These are phyloP conservation scores for Desoria tigrina DNA, from an alignment of 2,888 invertebrate genomes.

Conservation along the genomic window DNA sequence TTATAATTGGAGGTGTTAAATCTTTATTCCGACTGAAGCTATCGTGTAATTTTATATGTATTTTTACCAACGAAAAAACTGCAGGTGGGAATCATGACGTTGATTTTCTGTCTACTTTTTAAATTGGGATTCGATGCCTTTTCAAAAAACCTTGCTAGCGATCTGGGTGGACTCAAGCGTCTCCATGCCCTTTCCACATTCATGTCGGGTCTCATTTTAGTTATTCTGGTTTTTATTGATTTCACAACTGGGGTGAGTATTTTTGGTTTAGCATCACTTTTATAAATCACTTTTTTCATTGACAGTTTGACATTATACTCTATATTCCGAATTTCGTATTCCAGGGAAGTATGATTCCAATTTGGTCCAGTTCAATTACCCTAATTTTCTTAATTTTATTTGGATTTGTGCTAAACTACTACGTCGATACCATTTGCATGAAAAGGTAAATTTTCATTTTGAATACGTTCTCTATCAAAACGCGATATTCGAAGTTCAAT, in stretches of 20 bases:
- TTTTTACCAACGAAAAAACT: too few relatives aligned
- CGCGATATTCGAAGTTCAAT: too few relatives aligned
- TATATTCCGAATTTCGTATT: background rate
- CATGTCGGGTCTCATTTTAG: slow-evolving; percentile 57
- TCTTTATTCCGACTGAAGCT: background rate
- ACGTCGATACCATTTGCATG: slow-evolving; percentile 39
- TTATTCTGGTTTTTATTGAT: slow-evolving; percentile 59
- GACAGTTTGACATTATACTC: too few relatives aligned
- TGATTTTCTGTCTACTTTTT: slow-evolving; percentile 43
- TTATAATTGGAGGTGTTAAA: slow-evolving; percentile 15
- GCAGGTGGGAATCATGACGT: slow-evolving; percentile 38
- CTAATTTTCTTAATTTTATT: slow-evolving; percentile 35
- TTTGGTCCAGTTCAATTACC: slow-evolving; percentile 36
- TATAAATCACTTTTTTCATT: too few relatives aligned
- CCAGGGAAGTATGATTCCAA: slow-evolving; percentile 42
- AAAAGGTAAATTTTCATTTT: slow-evolving; percentile 33
- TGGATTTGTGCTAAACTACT: slow-evolving; percentile 42
- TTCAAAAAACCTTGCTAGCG: slow-evolving; percentile 58
- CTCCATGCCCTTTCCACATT: slow-evolving; percentile 60
- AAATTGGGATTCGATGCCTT: slow-evolving; percentile 51
- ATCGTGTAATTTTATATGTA: slow-evolving; percentile 4
- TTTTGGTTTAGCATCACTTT: slow-evolving; percentile 21
- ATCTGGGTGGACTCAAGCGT: slow-evolving; percentile 61
- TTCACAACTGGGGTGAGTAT: slow-evolving; percentile 57
- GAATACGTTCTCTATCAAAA: slow-evolving; percentile 12